These are phyloP conservation scores for Shinisaurus crocodilurus DNA, from an alignment of 2,113 vertebrate genomes.

Conservation along the genomic window DNA sequence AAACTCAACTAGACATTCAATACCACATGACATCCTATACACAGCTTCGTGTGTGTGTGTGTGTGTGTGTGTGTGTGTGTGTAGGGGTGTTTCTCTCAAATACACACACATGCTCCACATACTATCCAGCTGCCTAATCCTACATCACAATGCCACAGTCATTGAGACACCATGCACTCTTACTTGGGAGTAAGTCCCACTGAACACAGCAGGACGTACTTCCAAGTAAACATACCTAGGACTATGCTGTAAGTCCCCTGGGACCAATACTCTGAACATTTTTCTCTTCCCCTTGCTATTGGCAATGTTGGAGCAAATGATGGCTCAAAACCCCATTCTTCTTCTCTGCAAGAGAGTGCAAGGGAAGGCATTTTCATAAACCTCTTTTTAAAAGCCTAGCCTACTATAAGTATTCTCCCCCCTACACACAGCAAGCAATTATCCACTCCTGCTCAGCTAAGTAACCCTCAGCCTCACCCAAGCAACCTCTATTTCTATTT, in stretches of 20 bases:
- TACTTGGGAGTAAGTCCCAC: too few species aligned
- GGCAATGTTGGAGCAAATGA: constrained; percentile 6
- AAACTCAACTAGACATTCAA: constrained; percentile 27
- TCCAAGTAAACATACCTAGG: too few species aligned
- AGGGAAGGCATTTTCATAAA: constrained; percentile 3
- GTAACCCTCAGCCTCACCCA: background rate
- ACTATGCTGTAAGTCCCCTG: constrained; percentile 6
- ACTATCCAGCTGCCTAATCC: constrained; percentile 6
- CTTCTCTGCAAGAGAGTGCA: constrained; percentile 30
- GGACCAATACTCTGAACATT: background rate
- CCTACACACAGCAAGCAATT: background rate
- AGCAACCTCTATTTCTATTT: background rate
- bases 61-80: too few species aligned
- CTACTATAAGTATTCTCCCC: background rate
- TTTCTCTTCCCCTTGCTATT: background rate
- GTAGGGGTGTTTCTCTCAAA: background rate
- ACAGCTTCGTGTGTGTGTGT: constrained; percentile 40
- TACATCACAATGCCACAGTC: constrained; percentile 25
- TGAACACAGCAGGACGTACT: too few species aligned
- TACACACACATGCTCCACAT: background rate
- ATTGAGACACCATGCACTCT: background rate
- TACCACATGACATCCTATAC: constrained; percentile 35
- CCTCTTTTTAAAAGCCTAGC: background rate
- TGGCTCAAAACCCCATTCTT: constrained; percentile 31
- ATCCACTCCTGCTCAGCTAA: background rate